These are phyloP conservation scores for Mesocricetus auratus DNA, from an alignment of 2,113 vertebrate species.

Conservation along the genomic window DNA sequence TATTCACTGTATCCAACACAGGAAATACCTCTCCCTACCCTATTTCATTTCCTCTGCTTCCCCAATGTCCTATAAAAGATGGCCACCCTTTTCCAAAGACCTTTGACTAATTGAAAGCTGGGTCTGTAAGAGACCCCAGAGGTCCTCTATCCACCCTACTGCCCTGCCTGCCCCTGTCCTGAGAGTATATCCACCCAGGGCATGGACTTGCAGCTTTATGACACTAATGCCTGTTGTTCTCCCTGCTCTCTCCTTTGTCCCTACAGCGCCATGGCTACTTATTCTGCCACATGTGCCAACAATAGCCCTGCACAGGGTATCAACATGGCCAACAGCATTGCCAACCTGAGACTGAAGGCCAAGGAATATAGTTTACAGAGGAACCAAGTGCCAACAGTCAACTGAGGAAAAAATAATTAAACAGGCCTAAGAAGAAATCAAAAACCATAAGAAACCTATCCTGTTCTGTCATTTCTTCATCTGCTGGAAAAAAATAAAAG, in stretches of 20 bases:
- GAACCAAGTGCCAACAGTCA: constrained; percentile 99
- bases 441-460: constrained; percentile 82
- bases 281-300: constrained; percentile 96
- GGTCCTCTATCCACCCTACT: background rate
- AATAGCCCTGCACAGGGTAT: constrained; percentile 96
- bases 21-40: background rate
- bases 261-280: constrained; percentile 96
- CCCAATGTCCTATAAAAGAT: background rate
- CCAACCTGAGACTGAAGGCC: constrained; percentile 99
- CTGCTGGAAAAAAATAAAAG: constrained; percentile 79
- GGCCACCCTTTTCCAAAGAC: background rate
- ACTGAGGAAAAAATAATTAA: constrained; percentile 89
- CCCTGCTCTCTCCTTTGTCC: constrained; percentile 84
- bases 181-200: constrained; percentile 42
- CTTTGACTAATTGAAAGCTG: background rate
- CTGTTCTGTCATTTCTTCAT: constrained; percentile 85
- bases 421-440: constrained; percentile 84
- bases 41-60: background rate
- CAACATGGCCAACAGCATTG: constrained; percentile 99
- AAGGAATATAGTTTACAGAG: constrained; percentile 99
- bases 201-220: constrained; percentile 65
- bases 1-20: constrained; percentile 22
- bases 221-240: constrained; percentile 82
- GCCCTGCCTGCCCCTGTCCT: background rate
- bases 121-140: constrained; percentile 2